Conservation (phyloP, 1,140 invertebrate genomes). For the Trichoplusia ni region DNA sequence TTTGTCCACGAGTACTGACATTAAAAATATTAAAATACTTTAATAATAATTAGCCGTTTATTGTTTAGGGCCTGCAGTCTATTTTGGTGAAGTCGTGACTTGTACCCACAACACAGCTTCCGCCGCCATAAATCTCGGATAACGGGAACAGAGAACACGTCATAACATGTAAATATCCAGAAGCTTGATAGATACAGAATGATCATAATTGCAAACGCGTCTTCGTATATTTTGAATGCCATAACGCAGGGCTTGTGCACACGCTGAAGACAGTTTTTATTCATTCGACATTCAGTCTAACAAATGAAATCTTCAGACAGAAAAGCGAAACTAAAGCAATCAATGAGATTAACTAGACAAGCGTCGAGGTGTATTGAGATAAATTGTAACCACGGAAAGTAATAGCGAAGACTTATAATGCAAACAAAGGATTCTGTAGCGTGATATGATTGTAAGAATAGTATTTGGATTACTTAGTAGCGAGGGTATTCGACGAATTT, state of each 20-base stretch:
- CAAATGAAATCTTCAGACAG: neutral
- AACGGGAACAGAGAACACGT: constrained; percentile 26
- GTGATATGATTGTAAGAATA: constrained; percentile 11
- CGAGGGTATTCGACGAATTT: neutral
- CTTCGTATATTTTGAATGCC: too few relatives aligned
- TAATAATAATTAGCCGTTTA: neutral
- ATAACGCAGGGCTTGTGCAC: neutral
- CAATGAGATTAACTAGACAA: constrained; percentile 22
- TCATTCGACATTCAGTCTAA: neutral
- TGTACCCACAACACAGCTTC: constrained; percentile 19
- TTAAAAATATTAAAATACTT: neutral
- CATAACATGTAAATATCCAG: constrained; percentile 22
- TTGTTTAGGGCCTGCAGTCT: constrained; percentile 5
- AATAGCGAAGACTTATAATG: constrained; percentile 1
- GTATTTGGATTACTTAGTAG: neutral
- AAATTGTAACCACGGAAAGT: constrained; percentile 11
- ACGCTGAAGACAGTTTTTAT: neutral
- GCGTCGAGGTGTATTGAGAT: constrained; percentile 4
- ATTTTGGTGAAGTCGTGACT: constrained; percentile 20
- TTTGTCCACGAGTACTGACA: neutral
- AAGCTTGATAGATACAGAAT: constrained; percentile 11
- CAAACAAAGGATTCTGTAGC: neutral
- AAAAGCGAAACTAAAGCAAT: constrained; percentile 2
- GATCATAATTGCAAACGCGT: constrained; percentile 2
- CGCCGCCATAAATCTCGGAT: constrained; percentile 25